These are phyloP conservation scores for Punctoribates punctum DNA, from an alignment of 2,888 invertebrate species.

Conservation along the genomic window DNA sequence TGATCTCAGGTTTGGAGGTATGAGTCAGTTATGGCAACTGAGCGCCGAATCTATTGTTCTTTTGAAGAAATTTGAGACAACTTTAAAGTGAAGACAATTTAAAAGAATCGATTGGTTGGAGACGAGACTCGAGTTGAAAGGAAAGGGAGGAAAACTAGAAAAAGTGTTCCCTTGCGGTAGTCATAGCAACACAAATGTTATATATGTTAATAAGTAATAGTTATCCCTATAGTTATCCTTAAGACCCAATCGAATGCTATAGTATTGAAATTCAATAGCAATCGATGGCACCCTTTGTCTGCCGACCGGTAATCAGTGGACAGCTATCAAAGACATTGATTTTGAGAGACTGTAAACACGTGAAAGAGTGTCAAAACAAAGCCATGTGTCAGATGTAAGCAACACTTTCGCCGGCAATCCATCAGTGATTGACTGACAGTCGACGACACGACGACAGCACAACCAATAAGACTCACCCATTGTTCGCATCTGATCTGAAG, in stretches of 20 bases:
- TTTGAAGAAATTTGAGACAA: neutral
- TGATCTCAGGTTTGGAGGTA: too few relatives aligned
- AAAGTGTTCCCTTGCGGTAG: neutral
- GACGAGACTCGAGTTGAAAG: neutral
- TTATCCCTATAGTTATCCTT: slow-evolving; percentile 48
- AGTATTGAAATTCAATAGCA: neutral
- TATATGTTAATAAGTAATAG: slow-evolving; percentile 48
- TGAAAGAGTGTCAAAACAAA: slow-evolving; percentile 14
- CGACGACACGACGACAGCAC: neutral
- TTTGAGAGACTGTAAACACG: neutral
- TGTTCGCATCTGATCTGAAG: neutral
- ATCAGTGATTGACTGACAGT: slow-evolving; percentile 9
- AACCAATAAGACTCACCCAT: neutral
- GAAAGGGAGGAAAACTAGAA: neutral
- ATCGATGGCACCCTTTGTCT: neutral
- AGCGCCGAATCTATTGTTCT: neutral
- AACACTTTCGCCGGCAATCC: slow-evolving; percentile 13
- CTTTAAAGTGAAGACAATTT: too few relatives aligned
- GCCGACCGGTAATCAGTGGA: neutral
- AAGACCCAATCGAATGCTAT: slow-evolving; percentile 38
- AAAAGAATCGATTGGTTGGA: slow-evolving; percentile 4
- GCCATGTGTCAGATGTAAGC: neutral
- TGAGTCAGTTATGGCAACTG: too few relatives aligned
- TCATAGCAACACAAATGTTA: slow-evolving; percentile 33
- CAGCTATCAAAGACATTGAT: neutral